Evolutionary conservation across 2,888 invertebrate species (phyloP).

Genomic region (Heterodera filipjevi): DNA sequence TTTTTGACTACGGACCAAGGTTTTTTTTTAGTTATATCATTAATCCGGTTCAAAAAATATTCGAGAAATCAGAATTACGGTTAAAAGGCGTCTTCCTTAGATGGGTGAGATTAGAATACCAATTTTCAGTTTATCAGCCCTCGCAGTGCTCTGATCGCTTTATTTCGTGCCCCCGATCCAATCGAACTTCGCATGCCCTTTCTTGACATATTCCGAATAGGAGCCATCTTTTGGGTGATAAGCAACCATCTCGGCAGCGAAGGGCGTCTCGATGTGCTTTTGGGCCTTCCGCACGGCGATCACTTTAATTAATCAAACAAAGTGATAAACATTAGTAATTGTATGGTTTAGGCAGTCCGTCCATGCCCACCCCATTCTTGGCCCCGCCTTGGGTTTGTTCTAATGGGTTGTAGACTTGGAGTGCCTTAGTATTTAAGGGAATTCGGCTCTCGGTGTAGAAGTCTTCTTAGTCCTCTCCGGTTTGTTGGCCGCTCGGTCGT

Average conservation of each 20-base stretch:
- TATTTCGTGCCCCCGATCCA: not conserved
- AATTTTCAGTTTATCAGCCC: not conserved
- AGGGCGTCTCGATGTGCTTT: constrained; percentile 60
- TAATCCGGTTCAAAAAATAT: too few species aligned
- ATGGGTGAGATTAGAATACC: too few species aligned
- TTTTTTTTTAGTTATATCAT: too few species aligned
- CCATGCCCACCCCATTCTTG: constrained; percentile 60
- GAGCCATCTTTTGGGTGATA: constrained; percentile 63
- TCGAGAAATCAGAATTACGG: too few species aligned
- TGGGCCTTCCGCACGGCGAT: constrained; percentile 52
- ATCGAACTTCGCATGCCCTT: constrained; percentile 32
- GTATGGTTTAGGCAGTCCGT: constrained; percentile 42
- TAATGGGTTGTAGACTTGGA: not conserved
- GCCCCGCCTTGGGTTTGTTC: constrained; percentile 51
- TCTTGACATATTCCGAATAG: constrained; percentile 51
- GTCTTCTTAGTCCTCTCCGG: constrained; percentile 62
- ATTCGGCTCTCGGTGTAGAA: constrained; percentile 63
- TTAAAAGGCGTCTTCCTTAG: too few species aligned
- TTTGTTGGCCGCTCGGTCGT: constrained; percentile 58
- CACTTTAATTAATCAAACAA: constrained; percentile 47
- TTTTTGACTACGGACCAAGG: too few species aligned
- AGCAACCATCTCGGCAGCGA: constrained; percentile 61
- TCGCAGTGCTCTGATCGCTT: not conserved
- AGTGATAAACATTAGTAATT: constrained; percentile 31
- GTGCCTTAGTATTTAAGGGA: too few species aligned